Evolutionary conservation across 1,140 invertebrate species (phyloP), one percentile per base, ranked within the genome.

Genomic region (Tenebrio molitor): DNA sequence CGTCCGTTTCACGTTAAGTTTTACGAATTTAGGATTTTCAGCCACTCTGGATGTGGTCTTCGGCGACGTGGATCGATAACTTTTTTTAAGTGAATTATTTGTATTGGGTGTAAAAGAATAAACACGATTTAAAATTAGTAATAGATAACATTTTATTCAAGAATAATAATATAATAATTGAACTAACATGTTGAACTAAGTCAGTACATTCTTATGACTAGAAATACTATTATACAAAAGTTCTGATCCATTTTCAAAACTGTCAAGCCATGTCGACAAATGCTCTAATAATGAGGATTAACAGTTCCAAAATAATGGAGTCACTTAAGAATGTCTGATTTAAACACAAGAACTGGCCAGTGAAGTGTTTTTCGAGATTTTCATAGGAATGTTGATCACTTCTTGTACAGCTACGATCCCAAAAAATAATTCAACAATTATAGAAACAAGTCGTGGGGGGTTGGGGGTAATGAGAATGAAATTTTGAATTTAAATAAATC

Each of bases 201-300:
- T 78, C 77, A 79, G 77, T 74, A 78, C 77, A 79, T 77, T 78
- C 72, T 74, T 78, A 79, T 79, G 78, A 79, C 78, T 79, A 79
- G 78, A 79, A 75, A 74, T 76, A 73, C 72, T 79, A 79, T 76
- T 69, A 69, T 75, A 74, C 65, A 72, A 62, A 70, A 74, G 71
- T 73, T 50, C 34, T 50, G 29, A 64, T 69, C 50, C 19, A 67
- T 65, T 53, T 50, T 33, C 7, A 63, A 70, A 73, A 70, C 39
- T 25, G 34, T 29, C 23, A 64, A 73, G 21, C 15, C 36, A 39
- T 39, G 42, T 50, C 39, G 12, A 64, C 34, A 64, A 50, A 42
- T 33, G 17, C 46, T 10, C 10, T 3, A 4, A 23, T 41, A 64
- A 69, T 42, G 62, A 58, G 23, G 36, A 73, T 25, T 41, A 17